Evolutionary conservation across 2,113 vertebrate genomes (phyloP), one percentile per base, ranked within the genome.

Genomic region (Etheostoma cragini): DNA sequence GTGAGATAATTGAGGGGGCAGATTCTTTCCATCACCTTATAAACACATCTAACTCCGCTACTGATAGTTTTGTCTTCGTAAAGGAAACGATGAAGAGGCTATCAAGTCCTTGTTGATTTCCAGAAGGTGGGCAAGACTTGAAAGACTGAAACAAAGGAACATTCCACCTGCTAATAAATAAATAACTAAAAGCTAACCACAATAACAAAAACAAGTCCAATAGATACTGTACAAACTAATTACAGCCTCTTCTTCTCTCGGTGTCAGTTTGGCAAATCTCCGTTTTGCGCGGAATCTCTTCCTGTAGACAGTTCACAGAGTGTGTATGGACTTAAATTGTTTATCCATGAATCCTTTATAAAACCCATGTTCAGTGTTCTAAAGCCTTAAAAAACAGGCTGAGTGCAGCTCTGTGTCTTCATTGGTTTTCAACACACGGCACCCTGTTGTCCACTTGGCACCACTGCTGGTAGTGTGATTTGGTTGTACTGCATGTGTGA

Each of bases 161-260:
- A 72, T 81, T 88, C 35, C 65, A 88, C 85, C 89, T 80, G 82
- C 38, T 81, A 49, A 77, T 78, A 57, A 86, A 88, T 92, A 93
- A 90, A 91, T 90, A 91, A 90, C 75, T 54, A 80, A 85, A 85
- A 50, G 38, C 47, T 53, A 38, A 91, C 69, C 64, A 86, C 77
- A 57, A 35, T 14, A 82, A 82, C 68, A 82, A 83, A 82, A 84
- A 76, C 22, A 67, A 73, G 85, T 88, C 85, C 56, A 78, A 80
- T 65, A 80, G 88, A 85, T 87, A 88, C 87, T 91, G 74, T 90
- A 93, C 90, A 91, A 86, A 85, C 52, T 76, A 92, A 83, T 83
- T 72, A 87, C 87, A 87, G 33, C 65, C 68, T 81, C 72, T 60
- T 84, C 46, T 6, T 16, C 71, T 35, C 50, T 83, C 53, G 1